A percentile compares a stretch with the other conserved stretches of the same genome.
These are phyloP conservation scores for Chaunax sp. DNA, from an alignment of 2,797 vertebrate genomes.

Conservation along the genomic window DNA sequence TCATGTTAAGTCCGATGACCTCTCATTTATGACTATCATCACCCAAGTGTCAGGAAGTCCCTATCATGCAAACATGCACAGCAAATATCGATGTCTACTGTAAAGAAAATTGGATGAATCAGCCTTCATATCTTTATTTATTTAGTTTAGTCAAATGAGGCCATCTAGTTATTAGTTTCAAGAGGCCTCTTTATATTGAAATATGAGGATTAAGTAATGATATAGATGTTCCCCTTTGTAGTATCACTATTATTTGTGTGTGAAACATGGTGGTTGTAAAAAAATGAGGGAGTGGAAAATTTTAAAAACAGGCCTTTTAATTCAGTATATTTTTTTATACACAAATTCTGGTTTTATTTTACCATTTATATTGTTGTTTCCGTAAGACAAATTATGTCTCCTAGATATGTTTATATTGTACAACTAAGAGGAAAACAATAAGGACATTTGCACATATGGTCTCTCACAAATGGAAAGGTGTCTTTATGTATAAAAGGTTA, in stretches of 20 bases:
- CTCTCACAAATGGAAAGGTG: conserved; percentile 6
- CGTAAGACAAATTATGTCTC: not conserved
- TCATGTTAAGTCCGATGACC: conserved; percentile 17
- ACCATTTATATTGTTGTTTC: not conserved
- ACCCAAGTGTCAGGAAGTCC: conserved; percentile 36
- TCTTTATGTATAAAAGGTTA: not conserved
- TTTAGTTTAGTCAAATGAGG: conserved; percentile 5
- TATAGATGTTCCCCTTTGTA: conserved; percentile 1
- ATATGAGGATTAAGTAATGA: conserved; percentile 1
- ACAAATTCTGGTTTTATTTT: conserved; percentile 4
- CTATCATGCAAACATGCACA: conserved; percentile 26
- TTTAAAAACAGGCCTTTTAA: not conserved
- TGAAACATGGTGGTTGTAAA: conserved; percentile 15
- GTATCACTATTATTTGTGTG: conserved; percentile 6
- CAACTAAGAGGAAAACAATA: not conserved
- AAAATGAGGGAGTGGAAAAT: conserved; percentile 14
- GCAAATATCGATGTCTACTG: conserved; percentile 15
- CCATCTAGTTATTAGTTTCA: conserved; percentile 14
- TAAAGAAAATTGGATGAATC: conserved; percentile 26
- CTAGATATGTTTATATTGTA: conserved; percentile 27
- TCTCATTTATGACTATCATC: conserved; percentile 52
- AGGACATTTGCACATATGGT: conserved; percentile 59
- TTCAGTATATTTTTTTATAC: not conserved
- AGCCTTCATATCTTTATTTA: not conserved
- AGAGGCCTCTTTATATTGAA: conserved; percentile 52